These are phyloP conservation scores for Leptogaster cylindrica DNA, from an alignment of 2,888 invertebrate genomes.

Conservation along the genomic window DNA sequence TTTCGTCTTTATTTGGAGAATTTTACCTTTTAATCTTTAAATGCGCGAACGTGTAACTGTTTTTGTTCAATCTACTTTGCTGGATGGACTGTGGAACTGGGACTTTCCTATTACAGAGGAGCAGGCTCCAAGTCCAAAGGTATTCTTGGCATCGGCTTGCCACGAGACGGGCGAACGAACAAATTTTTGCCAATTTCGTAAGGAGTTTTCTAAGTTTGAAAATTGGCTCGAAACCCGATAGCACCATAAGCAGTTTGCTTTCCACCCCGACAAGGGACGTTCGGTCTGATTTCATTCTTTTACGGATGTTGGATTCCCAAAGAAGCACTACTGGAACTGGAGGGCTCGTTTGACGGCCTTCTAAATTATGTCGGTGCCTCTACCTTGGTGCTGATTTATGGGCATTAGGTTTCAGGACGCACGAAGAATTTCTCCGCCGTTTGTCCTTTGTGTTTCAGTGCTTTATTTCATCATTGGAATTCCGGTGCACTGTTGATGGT, in stretches of 20 bases:
- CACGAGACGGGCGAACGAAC: conserved; percentile 32
- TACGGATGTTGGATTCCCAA: not conserved
- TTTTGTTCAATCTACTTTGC: conserved; percentile 8
- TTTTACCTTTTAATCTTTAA: conserved; percentile 21
- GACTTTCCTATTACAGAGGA: conserved; percentile 26
- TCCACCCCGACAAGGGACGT: conserved; percentile 9
- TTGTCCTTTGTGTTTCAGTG: conserved; percentile 34
- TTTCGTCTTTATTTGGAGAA: conserved; percentile 15
- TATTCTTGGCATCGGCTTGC: conserved; percentile 13
- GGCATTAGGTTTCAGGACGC: conserved; percentile 39
- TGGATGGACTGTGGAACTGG: conserved; percentile 2
- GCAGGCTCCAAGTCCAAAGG: not conserved
- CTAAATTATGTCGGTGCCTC: conserved; percentile 9
- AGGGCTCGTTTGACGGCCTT: not conserved
- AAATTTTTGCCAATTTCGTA: conserved; percentile 18
- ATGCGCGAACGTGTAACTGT: conserved; percentile 25
- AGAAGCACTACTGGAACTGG: not conserved
- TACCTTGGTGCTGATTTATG: conserved; percentile 41
- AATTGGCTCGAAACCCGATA: conserved; percentile 19
- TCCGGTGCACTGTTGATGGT: not conserved
- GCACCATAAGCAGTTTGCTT: conserved; percentile 16
- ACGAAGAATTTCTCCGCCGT: conserved; percentile 40
- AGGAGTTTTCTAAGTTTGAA: conserved; percentile 6
- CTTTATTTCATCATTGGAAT: conserved; percentile 14
- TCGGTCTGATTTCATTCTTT: conserved; percentile 16